A percentile compares a stretch with the other conserved stretches of the same genome.
These are phyloP conservation scores for Lepidothrix coronata DNA, from an alignment of 2,113 vertebrate genomes.

Conservation along the genomic window DNA sequence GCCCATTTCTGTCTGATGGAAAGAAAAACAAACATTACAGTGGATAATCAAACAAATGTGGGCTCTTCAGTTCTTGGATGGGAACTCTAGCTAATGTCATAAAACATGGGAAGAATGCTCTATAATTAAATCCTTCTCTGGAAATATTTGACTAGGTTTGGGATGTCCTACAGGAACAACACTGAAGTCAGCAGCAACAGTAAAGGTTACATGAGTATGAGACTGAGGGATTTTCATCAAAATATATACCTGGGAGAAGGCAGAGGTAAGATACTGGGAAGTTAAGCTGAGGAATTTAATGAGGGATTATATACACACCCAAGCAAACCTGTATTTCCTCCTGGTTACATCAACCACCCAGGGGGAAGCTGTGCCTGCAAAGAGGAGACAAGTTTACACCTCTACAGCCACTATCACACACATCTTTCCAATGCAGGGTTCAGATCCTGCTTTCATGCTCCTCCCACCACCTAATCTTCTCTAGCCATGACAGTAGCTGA, in stretches of 20 bases:
- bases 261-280: neutral
- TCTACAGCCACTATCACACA: neutral
- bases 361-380: neutral
- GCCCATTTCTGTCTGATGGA: slow-evolving; percentile 14
- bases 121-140: slow-evolving; percentile 41
- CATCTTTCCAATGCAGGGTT: neutral
- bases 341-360: neutral
- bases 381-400: neutral
- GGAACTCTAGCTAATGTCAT: slow-evolving; percentile 18
- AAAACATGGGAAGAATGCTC: slow-evolving; percentile 50
- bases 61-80: slow-evolving; percentile 14
- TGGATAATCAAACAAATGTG: slow-evolving; percentile 39
- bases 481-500: neutral
- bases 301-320: neutral
- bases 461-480: neutral
- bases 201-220: neutral
- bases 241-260: neutral
- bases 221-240: neutral
- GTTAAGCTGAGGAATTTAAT: neutral
- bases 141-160: slow-evolving; percentile 45
- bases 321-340: neutral
- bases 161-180: slow-evolving; percentile 35
- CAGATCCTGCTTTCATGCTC: neutral
- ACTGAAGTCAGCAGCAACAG: neutral
- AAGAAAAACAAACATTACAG: slow-evolving; percentile 38